These are phyloP conservation scores for Poecilia latipinna DNA, from an alignment of 2,113 vertebrate species.

Conservation along the genomic window DNA sequence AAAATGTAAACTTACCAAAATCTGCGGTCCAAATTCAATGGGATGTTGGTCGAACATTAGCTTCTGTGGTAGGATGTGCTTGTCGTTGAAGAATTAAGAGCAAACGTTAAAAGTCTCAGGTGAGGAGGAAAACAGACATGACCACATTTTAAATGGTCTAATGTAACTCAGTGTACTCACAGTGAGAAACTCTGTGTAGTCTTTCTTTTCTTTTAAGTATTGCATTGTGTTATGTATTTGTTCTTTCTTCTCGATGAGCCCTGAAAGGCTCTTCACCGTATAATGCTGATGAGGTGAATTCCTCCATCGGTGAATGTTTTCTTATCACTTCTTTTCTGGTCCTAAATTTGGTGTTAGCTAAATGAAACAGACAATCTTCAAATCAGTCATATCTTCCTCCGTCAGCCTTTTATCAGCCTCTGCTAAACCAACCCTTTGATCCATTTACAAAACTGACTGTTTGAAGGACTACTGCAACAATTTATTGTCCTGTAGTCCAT, in stretches of 20 bases:
- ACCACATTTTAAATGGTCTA: neutral
- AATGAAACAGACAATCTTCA: neutral
- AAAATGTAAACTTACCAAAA: no score
- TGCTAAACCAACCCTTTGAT: constrained; percentile 19
- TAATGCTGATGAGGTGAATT: neutral
- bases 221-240: neutral
- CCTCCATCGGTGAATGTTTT: neutral
- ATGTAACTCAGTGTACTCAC: neutral
- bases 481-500: constrained; percentile 13
- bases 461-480: neutral
- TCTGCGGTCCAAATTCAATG: neutral
- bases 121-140: neutral
- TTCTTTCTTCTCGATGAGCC: neutral
- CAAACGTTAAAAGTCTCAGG: neutral
- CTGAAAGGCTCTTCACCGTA: neutral
- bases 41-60: neutral
- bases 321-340: neutral
- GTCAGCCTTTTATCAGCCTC: constrained; percentile 19
- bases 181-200: neutral
- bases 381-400: constrained; percentile 8
- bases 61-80: neutral
- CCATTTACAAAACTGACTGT: constrained; percentile 6
- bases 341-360: neutral
- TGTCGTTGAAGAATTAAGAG: neutral
- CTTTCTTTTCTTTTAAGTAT: no score